Conservation (phyloP, 2,113 vertebrate genomes). For the Ophiodon elongatus region DNA sequence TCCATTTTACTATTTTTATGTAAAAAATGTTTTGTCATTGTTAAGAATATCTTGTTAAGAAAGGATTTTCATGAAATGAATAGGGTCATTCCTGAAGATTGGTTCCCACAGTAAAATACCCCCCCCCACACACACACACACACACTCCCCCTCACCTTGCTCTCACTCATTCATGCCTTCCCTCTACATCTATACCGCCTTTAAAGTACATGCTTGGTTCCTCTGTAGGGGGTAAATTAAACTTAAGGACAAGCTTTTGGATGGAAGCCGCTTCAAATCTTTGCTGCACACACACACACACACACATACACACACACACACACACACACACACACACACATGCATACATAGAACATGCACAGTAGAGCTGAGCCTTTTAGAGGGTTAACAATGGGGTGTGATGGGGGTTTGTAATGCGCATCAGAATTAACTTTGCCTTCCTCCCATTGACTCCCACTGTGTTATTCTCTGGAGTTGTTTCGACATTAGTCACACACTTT, state of each 20-base stretch:
- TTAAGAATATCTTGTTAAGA: conserved; percentile 9
- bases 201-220: conserved; percentile 58
- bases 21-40: not conserved
- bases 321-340: conserved; percentile 9
- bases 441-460: conserved; percentile 70
- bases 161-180: conserved; percentile 28
- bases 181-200: conserved; percentile 41
- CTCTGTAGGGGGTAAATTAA: conserved; percentile 80
- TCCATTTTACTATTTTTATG: not conserved
- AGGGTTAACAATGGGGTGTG: conserved; percentile 76
- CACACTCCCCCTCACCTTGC: conserved; percentile 31
- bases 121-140: not conserved
- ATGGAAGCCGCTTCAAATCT: conserved; percentile 44
- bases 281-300: conserved; percentile 20
- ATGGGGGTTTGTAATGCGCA: conserved; percentile 77
- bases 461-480: conserved; percentile 75
- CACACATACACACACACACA: not conserved
- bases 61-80: conserved; percentile 47
- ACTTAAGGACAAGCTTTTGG: conserved; percentile 67
- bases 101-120: conserved; percentile 60
- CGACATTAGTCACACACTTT: conserved; percentile 79
- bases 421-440: conserved; percentile 70
- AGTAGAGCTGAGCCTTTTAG: conserved; percentile 39
- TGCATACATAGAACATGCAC: conserved; percentile 26
- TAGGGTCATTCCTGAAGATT: conserved; percentile 47